Evolutionary conservation across 2,113 vertebrate genomes (phyloP), one percentile per base, ranked within the genome.

Genomic region (Sphaerodactylus townsendi): DNA sequence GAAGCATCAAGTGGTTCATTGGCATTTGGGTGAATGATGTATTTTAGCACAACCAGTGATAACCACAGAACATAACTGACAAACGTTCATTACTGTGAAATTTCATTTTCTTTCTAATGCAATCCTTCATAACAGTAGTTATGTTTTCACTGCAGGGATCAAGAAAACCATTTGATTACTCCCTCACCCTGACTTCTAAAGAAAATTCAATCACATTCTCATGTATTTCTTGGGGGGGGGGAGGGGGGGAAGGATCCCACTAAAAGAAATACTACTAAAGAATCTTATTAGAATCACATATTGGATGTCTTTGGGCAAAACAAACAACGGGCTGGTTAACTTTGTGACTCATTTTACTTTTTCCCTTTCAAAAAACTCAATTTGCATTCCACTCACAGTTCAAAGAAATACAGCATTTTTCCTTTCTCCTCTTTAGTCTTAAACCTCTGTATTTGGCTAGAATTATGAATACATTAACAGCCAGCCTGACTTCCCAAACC

Each of bases 151-250:
- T 91, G 78, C 79, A 92, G 80, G 72, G 85, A 90, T 83, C 85
- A 83, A 85, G 56, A 91, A 91, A 92, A 82, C 33, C 62, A 69
- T 76, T 81, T 87, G 91, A 92, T 92, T 87, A 35, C 59, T 79
- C 53, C 35, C 25, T 30, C 33, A 37, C 56, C 79, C 84, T 77
- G 25, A 86, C 91, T 86, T 89, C 86, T 23, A 9, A 50, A 65
- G 56, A 64, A 48, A 82, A 78, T 33, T 59, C n/a, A 84, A 71
- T 79, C 13, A 35, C 1, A 17, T 19, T 64, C n/a, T 46, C 21
- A 8, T 14, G 46, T 23, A 28, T 79, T 79, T 50, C 35, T 70
- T 77, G 44, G 56, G 11, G 35, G 46, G 62, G 75, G 87, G 75
- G 44, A 44, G 11, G 35, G 46, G 62, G 75, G 87, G 75, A 86